Base-by-base conservation (phyloP, 2,888 invertebrate genomes). In the Catocala fraxini region DNA sequence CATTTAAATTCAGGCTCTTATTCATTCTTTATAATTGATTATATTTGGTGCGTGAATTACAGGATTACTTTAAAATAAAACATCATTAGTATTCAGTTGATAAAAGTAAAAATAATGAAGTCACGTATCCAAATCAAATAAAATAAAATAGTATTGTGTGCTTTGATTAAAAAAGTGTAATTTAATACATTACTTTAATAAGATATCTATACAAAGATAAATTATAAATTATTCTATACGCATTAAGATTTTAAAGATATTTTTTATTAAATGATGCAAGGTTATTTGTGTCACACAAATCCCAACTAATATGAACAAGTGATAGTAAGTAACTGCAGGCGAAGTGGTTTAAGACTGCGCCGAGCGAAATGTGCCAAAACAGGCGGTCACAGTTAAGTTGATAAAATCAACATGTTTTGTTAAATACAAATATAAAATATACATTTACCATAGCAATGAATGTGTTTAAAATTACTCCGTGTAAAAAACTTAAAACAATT, bases 61-160 rank as follows among this genome's bases (percentile, higher is more conserved):
- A 48, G 11, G 12, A 35, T 51, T 35, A 51, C 34, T 34, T 34
- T 34, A 5, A 49, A 34, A 49, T 25, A 47, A 47, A 47, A 34
- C 35, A 13, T 35, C 46, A 51, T 51, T 35, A 33, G 35, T 35
- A 51, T 51, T 51, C 51, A 6, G 7, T 7, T 35, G 35, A 39
- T 49, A 49, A 11, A 49, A 15, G 12, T 49, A 34, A 35, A 35
- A 12, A 51, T 51, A 51, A 51, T 51, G n/a, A 51, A 51, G 25
- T 39, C 25, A 41, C 6, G 11, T 6, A 13, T n/a, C 10, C 0
- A 43, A 51, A 51, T 51, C 45, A 57, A 49, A 57, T 51, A 51
- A 57, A 57, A 49, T 13, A 56, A 51, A 33, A 15, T 15, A 43
- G 5, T 39, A n/a, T 5, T 47, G 53, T 48, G 46, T 59, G 46